Evolutionary conservation across 2,113 vertebrate species (phyloP).

Genomic region (Neogale vison): DNA sequence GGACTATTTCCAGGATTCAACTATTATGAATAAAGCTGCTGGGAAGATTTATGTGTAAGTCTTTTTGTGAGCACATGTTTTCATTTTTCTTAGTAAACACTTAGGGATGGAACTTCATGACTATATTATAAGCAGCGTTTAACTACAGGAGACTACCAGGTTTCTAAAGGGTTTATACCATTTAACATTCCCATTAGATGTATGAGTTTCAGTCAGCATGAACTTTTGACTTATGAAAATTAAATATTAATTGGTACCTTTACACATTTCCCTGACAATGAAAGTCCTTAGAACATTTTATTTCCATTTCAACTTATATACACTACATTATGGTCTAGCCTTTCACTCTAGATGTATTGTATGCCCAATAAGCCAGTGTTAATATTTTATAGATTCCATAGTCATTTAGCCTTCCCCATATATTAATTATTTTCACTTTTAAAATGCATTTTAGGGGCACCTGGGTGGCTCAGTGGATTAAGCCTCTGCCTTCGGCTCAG

Average conservation of each 20-base stretch:
- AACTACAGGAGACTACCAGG: background rate
- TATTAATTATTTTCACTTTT: background rate
- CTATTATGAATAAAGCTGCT: background rate
- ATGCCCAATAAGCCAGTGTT: background rate
- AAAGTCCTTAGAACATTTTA: background rate
- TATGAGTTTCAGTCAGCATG: background rate
- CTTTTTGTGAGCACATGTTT: background rate
- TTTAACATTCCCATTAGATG: background rate
- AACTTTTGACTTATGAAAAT: background rate
- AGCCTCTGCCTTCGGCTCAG: too few species aligned
- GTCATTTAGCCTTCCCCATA: background rate
- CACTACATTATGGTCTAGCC: background rate
- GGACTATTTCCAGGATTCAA: background rate
- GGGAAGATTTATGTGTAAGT: background rate
- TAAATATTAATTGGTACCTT: background rate
- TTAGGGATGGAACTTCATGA: background rate
- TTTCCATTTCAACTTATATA: background rate
- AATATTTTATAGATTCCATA: background rate
- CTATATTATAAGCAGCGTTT: background rate
- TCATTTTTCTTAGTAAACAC: constrained; percentile 10
- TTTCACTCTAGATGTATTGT: constrained; percentile 26
- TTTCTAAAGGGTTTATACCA: background rate
- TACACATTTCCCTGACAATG: background rate
- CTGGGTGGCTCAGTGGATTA: too few species aligned
- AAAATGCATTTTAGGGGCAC: background rate